Evolutionary conservation across 1,140 invertebrate genomes (phyloP), one percentile per base, ranked within the genome.

Genomic region (Whitmania pigra): DNA sequence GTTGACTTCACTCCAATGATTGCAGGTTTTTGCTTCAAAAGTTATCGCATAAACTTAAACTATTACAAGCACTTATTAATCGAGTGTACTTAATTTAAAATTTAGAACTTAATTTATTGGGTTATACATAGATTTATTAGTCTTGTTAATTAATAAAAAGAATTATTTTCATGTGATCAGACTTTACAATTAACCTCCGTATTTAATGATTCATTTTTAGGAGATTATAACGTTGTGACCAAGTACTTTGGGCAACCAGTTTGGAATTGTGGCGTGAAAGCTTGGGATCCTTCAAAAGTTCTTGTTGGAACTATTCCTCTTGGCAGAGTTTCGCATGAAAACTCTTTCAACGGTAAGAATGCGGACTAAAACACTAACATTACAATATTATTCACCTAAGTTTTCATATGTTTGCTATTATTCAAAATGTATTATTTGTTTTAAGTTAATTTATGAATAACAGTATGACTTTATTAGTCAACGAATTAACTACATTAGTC

Each of bases 181-280:
- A 36, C 31, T 36, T 6, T 36, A 36, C 31, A 36, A 36, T n/a
- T 3, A 36, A 36, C 31, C 2, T 2, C 31, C 6, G 31, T 6
- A 36, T 36, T 36, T 36, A 36, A 36, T 36, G 31, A 36, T 36
- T 36, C 6, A 36, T 36, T 49, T 49, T 49, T 49, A 88, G 87
- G 88, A 66, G 92, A 95, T 83, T 92, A 97, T 79, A 91, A 91
- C 75, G 91, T 97, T 67, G 92, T 95, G 84, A 89, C 93, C 69
- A 87, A 87, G 78, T 85, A 93, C 67, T 87, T 86, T 9, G 89
- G 88, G 27, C 88, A 89, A 17, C 89, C 92, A 71, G 89, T 97
- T 0, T 89, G 92, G 79, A 92, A 92, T 29, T 94, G 92, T 82
- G 94, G 95, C 43, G 97, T 96, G 5, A 96, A 97, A 82, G 94